These are phyloP conservation scores for Anas platyrhynchos DNA, from an alignment of 2,113 vertebrate genomes.

Conservation along the genomic window DNA sequence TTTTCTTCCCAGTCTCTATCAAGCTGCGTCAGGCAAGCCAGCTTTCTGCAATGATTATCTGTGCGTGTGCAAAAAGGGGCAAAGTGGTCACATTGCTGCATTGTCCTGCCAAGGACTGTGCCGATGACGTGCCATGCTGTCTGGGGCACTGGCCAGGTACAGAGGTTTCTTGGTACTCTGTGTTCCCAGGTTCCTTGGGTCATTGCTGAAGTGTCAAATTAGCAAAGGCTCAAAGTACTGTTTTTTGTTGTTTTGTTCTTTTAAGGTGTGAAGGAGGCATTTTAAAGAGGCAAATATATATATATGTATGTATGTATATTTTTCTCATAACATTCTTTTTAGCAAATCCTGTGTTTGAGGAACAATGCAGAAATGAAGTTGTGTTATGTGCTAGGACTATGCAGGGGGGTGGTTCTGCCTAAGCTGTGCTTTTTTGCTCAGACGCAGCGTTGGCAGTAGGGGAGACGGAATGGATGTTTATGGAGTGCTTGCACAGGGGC, in stretches of 20 bases:
- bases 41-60: not conserved
- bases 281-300: not conserved
- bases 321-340: too few species aligned
- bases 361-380: not conserved
- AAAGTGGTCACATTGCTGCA: not conserved
- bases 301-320: too few species aligned
- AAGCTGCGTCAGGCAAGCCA: not conserved
- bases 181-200: not conserved
- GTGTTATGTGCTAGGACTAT: too few species aligned
- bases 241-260: not conserved
- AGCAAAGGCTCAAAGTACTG: not conserved
- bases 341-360: not conserved
- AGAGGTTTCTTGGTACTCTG: not conserved
- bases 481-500: not conserved
- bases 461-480: not conserved
- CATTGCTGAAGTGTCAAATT: not conserved
- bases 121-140: not conserved
- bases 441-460: not conserved
- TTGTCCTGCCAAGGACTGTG: too few species aligned
- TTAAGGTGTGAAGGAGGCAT: not conserved
- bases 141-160: not conserved
- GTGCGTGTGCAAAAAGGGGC: not conserved
- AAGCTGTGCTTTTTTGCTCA: not conserved
- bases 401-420: not conserved
- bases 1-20: too few species aligned